A percentile compares a stretch with the other conserved stretches of the same genome.
Evolutionary conservation across 2,888 invertebrate species (phyloP).

Genomic region (Pomacea canaliculata): DNA sequence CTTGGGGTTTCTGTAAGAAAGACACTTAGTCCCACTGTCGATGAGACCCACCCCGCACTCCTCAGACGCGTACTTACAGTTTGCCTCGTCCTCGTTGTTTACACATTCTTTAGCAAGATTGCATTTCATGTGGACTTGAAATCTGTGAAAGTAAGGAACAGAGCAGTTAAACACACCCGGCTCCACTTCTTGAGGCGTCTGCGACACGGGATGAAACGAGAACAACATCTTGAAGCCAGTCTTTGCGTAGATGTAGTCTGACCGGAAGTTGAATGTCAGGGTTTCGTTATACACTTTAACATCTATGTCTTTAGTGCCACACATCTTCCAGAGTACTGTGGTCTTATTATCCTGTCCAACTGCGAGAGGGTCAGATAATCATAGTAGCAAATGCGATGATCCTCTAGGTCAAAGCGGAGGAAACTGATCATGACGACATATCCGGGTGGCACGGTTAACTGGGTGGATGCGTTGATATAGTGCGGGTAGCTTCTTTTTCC

Average conservation of each 20-base stretch:
- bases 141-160: constrained; percentile 1
- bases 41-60: constrained; percentile 7
- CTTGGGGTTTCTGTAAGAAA: background rate
- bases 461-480: background rate
- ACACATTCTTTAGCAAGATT: constrained; percentile 15
- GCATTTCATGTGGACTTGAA: constrained; percentile 13
- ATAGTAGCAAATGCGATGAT: constrained; percentile 4
- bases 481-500: constrained; percentile 2
- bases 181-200: background rate
- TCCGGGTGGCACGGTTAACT: background rate
- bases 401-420: constrained; percentile 17
- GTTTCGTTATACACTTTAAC: background rate
- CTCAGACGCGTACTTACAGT: constrained; percentile 7
- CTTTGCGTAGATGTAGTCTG: background rate
- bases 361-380: background rate
- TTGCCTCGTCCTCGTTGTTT: constrained; percentile 7
- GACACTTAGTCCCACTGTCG: constrained; percentile 7
- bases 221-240: constrained; percentile 21
- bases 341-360: background rate
- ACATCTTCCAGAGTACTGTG: background rate
- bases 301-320: background rate
- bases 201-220: constrained; percentile 4
- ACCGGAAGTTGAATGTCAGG: background rate
- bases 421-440: constrained; percentile 20
- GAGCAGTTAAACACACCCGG: constrained; percentile 19